Evolutionary conservation across 2,113 vertebrate species (phyloP), one percentile per base, ranked within the genome.

Genomic region (Malurus alboscapulatus): DNA sequence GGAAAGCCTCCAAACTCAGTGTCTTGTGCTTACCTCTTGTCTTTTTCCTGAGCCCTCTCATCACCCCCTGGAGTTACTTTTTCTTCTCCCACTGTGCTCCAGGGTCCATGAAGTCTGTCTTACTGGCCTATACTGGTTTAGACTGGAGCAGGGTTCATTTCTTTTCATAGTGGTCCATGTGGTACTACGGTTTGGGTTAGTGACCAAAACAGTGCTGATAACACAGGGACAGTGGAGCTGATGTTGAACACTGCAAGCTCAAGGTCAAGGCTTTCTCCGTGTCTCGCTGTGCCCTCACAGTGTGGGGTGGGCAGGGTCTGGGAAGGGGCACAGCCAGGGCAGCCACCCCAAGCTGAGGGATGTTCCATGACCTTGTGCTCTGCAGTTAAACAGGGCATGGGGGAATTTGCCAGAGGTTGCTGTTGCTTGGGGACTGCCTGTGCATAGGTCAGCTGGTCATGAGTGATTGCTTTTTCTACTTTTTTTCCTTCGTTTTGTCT

Each of bases 371-470:
- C 47, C 69, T 74, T 4, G 1, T 53, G 51, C 32, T 72, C 72
- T 68, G 62, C 48, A 81, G 36, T 76, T 32, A 63, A 81, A 65
- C n/a, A 42, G 48, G 29, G 42, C 40, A 29, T 17, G 27, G 9
- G 15, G 12, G 12, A 47, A 61, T 78, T 82, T 54, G 25, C n/a
- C 51, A 78, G 55, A 34, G n/a, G 55, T 27, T 74, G 14, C 55
- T 81, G 5, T 91, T 87, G 26, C 44, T 7, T 89, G 80, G 48
- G 19, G 17, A 17, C 48, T 68, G 68, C 10, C 45, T 55, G 32
- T 36, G 15, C 38, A 12, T 38, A 1, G 1, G 22, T 88, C 3
- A 2, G 16, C 59, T 2, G 1, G 45, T 73, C 26, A 8, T 2
- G 2, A 80, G 29, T 2, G 1, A 22, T 11, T 66, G 29, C 30